These are phyloP conservation scores for Bembecia ichneumoniformis DNA, from an alignment of 2,888 invertebrate genomes.

Conservation along the genomic window DNA sequence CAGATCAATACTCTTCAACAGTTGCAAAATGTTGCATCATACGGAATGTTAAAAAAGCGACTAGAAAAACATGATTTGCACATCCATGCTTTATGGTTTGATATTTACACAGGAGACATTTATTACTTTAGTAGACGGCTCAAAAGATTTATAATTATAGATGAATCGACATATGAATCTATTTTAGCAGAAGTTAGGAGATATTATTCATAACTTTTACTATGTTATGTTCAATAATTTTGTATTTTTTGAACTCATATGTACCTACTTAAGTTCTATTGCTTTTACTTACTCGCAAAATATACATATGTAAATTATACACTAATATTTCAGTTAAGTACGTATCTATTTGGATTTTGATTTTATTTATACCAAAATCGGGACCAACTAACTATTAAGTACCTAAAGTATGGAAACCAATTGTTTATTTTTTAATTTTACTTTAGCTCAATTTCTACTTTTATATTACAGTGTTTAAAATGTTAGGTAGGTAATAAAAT, in stretches of 20 bases:
- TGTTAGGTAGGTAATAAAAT: too few relatives aligned
- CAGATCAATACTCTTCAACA: constrained; percentile 92
- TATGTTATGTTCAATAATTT: not conserved
- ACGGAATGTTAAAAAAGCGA: constrained; percentile 88
- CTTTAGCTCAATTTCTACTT: too few relatives aligned
- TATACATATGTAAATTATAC: not conserved
- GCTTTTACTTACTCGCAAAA: not conserved
- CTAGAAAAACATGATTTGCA: constrained; percentile 86
- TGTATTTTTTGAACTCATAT: not conserved
- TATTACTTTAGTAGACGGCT: constrained; percentile 92
- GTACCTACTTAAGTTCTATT: not conserved
- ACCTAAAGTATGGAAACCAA: too few relatives aligned
- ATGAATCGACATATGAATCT: constrained; percentile 83
- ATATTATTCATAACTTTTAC: constrained; percentile 78
- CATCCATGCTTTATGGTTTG: constrained; percentile 97
- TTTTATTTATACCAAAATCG: too few relatives aligned
- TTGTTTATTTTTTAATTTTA: too few relatives aligned
- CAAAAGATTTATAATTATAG: constrained; percentile 88
- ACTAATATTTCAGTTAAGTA: not conserved
- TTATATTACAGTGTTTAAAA: too few relatives aligned
- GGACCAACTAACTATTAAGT: too few relatives aligned
- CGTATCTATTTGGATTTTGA: too few relatives aligned
- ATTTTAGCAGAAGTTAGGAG: constrained; percentile 82
- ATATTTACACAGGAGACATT: constrained; percentile 96
- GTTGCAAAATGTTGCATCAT: constrained; percentile 92